Percentiles rank a stretch among this genome's conserved stretches.
These are phyloP conservation scores for Leuciscus idus DNA, from an alignment of 2,113 vertebrate species.

Conservation along the genomic window DNA sequence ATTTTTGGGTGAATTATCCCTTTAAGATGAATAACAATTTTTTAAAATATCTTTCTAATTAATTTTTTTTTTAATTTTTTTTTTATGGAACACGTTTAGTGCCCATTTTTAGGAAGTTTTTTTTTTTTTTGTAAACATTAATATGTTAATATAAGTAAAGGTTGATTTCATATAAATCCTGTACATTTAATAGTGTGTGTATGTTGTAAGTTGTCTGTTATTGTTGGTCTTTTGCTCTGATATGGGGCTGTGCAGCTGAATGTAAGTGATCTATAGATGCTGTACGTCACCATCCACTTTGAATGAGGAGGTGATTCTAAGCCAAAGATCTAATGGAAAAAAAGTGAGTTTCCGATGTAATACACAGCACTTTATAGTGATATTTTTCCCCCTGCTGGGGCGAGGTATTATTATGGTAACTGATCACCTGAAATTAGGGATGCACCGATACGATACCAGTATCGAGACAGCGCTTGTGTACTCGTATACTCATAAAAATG, in stretches of 20 bases:
- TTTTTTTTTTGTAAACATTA: neutral
- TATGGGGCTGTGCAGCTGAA: neutral
- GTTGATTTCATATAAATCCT: neutral
- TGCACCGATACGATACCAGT: no score
- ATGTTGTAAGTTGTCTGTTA: neutral
- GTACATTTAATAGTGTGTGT: neutral
- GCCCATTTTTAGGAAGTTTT: neutral
- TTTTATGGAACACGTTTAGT: neutral
- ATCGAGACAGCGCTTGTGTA: no score
- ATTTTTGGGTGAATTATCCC: neutral
- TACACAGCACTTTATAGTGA: conserved; percentile 4
- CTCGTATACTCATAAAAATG: no score
- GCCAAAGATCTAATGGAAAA: conserved; percentile 25
- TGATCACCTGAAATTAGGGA: neutral
- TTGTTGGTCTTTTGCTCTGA: neutral
- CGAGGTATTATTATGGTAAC: neutral
- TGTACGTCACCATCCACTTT: neutral
- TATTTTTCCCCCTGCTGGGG: neutral
- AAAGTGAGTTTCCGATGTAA: neutral
- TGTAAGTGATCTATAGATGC: neutral
- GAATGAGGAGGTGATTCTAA: neutral
- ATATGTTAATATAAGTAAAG: neutral
- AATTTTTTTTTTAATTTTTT: neutral
- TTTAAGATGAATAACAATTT: neutral
- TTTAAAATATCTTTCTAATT: neutral